A percentile compares a stretch with the other conserved stretches of the same genome.
These are phyloP conservation scores for Micronisus gabar DNA, from an alignment of 2,113 vertebrate species.

Conservation along the genomic window DNA sequence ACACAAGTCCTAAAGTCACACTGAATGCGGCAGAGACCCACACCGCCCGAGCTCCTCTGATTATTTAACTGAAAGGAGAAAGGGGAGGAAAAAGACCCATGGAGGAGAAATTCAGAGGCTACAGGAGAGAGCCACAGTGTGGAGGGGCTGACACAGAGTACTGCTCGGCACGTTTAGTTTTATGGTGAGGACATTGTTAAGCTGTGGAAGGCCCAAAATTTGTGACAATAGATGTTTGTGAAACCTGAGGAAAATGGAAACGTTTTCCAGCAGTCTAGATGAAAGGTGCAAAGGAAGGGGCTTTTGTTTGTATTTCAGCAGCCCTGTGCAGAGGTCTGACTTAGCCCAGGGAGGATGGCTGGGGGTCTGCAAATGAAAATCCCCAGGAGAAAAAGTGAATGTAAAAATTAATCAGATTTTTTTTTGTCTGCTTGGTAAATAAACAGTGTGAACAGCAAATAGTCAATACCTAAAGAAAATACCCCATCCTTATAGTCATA, in stretches of 20 bases:
- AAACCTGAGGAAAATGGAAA: not conserved
- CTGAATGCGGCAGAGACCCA: not conserved
- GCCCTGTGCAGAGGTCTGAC: not conserved
- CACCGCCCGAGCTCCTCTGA: accelerated
- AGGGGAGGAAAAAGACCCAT: accelerated
- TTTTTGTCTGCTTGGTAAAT: not conserved
- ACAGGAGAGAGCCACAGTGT: not conserved
- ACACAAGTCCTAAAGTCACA: constrained; percentile 47
- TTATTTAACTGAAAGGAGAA: not conserved
- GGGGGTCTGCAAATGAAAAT: not conserved
- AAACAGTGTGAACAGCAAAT: not conserved
- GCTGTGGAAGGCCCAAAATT: not conserved
- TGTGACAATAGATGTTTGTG: not conserved
- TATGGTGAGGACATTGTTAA: not conserved
- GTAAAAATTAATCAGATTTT: not conserved
- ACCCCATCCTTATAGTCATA: not conserved
- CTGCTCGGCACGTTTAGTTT: not conserved
- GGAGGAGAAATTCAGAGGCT: not conserved
- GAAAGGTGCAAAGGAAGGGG: not conserved
- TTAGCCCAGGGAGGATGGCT: not conserved
- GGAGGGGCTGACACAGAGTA: not conserved
- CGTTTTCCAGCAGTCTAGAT: not conserved
- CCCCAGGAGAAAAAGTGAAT: not conserved
- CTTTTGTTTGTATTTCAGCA: not conserved
- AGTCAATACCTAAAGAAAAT: not conserved